Evolutionary conservation across 2,888 invertebrate species (phyloP), one percentile per base, ranked within the genome.

Genomic region (Carabus problematicus): DNA sequence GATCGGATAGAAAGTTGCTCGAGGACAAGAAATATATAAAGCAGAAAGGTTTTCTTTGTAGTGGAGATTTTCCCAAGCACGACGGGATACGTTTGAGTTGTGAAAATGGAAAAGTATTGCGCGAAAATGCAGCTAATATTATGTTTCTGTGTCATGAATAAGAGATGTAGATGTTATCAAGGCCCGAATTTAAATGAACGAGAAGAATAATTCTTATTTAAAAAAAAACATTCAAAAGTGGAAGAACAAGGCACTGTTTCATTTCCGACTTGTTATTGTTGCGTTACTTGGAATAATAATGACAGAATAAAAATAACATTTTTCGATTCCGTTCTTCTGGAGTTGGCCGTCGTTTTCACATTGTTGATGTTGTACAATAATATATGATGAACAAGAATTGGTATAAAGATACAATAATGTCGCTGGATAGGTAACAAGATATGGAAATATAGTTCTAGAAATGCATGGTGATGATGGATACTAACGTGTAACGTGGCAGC

Each of bases 71-170:
- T 56, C 49, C 49, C 66, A 61, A 49, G 16, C 59, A 45, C 42
- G 61, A 18, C 54, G 45, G 45, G 42, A 68, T 62, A 58, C 70
- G 73, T 75, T 75, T 78, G 77, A 78, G 78, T 78, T 78, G 77
- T 77, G 64, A 76, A 76, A 78, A 76, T 70, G 72, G 73, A 71
- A n/a, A n/a, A 74, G 74, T 75, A 75, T 74, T 75, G 75, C 73
- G 75, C 74, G 76, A 74, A 77, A 77, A 76, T 77, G 76, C 75
- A 77, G 75, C 76, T 77, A 78, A 77, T 77, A 76, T 78, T 75
- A 74, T 76, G 76, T 76, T 76, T 76, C 75, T 76, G 75, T 70
- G 75, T 74, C 75, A 78, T 77, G 78, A 78, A 78, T 78, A 77
- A n/a, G 77, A 78, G 78, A 77, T 77, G 76, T 78, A 75, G 42